phyloP scores from a whole-genome alignment of 2,888 invertebrate species.

The Ichneumoninae sp. region DNA sequence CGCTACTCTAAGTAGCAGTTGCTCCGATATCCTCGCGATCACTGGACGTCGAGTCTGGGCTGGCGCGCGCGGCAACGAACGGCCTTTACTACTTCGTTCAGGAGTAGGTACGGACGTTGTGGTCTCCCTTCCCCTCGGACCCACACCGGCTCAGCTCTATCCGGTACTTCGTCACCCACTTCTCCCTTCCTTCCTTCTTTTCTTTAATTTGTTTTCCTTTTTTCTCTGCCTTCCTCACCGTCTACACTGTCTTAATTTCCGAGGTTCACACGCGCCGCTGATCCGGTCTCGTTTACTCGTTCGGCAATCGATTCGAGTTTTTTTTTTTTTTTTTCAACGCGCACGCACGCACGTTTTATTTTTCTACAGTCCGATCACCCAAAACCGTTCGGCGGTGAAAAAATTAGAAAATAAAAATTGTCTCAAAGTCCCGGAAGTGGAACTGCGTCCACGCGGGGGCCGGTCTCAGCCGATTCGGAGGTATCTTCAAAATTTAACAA shows the following conservation, averaged over 20 bases:
- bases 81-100: conserved; percentile 38
- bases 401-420: background rate
- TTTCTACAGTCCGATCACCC: background rate
- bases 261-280: conserved; percentile 19
- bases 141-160: conserved; percentile 37
- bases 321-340: background rate
- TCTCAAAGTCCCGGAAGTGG: conserved; percentile 1
- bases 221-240: conserved; percentile 31
- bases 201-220: conserved; percentile 11
- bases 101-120: conserved; percentile 32
- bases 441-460: too few relatives aligned
- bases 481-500: background rate
- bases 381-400: background rate
- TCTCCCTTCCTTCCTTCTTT: conserved; percentile 53
- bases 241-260: conserved; percentile 16
- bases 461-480: background rate
- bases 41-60: conserved; percentile 36
- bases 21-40: conserved; percentile 50
- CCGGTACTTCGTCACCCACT: conserved; percentile 62
- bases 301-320: conserved; percentile 4
- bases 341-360: conserved; percentile 14
- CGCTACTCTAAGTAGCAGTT: conserved; percentile 23
- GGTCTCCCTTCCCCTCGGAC: conserved; percentile 48
- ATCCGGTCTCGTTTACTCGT: conserved; percentile 40
- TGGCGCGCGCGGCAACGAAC: conserved; percentile 45